Conservation (phyloP, 2,888 invertebrate genomes). For the Dysmachus trigonus region DNA sequence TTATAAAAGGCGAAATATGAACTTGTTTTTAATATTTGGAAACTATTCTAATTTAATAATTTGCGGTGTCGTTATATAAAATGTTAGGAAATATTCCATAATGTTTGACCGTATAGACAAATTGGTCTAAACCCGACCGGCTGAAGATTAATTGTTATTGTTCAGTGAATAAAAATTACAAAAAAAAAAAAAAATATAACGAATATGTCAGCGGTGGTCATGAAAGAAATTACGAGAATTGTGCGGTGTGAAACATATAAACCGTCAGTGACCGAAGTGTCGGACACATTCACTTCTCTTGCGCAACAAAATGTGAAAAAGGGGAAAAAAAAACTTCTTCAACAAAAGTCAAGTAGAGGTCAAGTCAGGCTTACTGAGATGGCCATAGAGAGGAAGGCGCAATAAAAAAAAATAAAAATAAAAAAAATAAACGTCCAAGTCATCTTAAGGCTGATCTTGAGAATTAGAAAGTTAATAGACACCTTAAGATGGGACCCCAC, state of each 20-base stretch:
- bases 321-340: not conserved
- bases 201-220: not conserved
- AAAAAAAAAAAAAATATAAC: not conserved
- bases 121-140: too few relatives aligned
- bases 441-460: conserved; percentile 16
- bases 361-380: not conserved
- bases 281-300: not conserved
- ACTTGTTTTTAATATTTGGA: too few relatives aligned
- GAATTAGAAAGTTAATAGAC: conserved; percentile 42
- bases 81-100: too few relatives aligned
- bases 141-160: not conserved
- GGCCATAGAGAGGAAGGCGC: not conserved
- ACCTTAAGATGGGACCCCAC: not conserved
- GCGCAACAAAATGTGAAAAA: conserved; percentile 2
- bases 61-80: too few relatives aligned
- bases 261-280: not conserved
- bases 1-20: too few relatives aligned
- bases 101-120: too few relatives aligned
- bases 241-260: not conserved
- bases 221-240: not conserved
- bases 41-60: too few relatives aligned
- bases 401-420: not conserved
- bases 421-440: not conserved
- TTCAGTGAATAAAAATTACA: not conserved
- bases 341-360: conserved; percentile 7